A percentile compares a stretch with the other conserved stretches of the same genome.
Evolutionary conservation across 1,140 invertebrate species (phyloP).

Genomic region (Macrosteles quadrilineatus): DNA sequence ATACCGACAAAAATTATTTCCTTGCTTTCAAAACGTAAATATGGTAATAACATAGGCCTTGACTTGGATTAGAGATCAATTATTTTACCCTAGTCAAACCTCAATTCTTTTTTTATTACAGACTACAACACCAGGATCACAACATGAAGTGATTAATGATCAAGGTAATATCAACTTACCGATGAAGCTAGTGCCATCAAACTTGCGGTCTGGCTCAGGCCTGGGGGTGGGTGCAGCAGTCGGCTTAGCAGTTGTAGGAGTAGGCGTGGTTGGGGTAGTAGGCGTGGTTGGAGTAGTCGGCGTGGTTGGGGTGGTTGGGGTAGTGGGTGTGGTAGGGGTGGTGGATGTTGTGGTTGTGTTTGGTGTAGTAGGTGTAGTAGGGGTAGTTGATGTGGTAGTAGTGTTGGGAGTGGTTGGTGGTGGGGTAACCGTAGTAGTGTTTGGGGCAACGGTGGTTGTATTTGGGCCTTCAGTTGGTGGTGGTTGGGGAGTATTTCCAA

Average conservation of each 20-base stretch:
- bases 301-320: neutral
- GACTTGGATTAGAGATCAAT: no score
- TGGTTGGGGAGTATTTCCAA: no score
- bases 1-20: no score
- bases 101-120: no score
- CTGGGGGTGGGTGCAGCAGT: slow-evolving; percentile 31
- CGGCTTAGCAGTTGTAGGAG: slow-evolving; percentile 16
- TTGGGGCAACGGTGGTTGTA: neutral
- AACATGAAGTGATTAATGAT: neutral
- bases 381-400: neutral
- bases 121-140: no score
- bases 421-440: neutral
- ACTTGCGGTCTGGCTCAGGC: slow-evolving; percentile 50
- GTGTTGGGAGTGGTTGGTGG: neutral
- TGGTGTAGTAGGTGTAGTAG: neutral
- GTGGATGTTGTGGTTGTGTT: neutral
- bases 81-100: no score
- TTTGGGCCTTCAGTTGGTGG: no score
- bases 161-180: slow-evolving; percentile 41
- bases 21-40: no score
- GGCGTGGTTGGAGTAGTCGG: neutral
- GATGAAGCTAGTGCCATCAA: slow-evolving; percentile 69
- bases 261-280: slow-evolving; percentile 22
- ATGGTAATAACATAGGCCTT: no score
- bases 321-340: neutral